These are phyloP conservation scores for Gymnocheta viridis DNA, from an alignment of 2,888 invertebrate species.

Conservation along the genomic window DNA sequence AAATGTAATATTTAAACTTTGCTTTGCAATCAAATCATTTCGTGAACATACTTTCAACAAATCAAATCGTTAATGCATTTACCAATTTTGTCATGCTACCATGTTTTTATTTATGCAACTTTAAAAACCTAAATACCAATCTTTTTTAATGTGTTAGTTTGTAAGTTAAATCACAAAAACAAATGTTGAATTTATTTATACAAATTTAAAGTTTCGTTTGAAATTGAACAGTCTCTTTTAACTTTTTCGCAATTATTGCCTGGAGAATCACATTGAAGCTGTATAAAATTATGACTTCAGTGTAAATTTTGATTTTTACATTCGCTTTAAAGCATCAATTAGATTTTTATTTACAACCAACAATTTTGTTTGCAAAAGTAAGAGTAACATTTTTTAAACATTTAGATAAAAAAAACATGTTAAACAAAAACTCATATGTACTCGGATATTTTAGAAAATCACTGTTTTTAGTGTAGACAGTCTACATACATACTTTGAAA, in stretches of 20 bases:
- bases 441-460: constrained; percentile 3
- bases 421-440: no score
- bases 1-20: neutral
- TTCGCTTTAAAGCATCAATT: neutral
- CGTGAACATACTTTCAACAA: neutral
- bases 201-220: neutral
- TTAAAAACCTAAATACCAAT: neutral
- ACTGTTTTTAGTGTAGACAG: neutral
- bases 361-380: neutral
- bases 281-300: neutral
- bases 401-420: neutral
- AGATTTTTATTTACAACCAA: neutral
- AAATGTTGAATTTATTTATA: neutral
- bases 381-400: neutral
- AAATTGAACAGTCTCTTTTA: neutral
- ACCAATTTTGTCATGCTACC: neutral
- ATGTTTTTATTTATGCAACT: neutral
- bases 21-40: neutral
- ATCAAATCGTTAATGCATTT: neutral
- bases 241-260: neutral
- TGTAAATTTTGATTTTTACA: constrained; percentile 4
- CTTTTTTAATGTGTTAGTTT: neutral
- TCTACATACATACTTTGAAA: neutral
- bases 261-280: no score
- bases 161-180: neutral